Percentiles rank a stretch among this genome's conserved stretches.
These are phyloP conservation scores for Pseudorasbora parva DNA, from an alignment of 2,113 vertebrate species.

Conservation along the genomic window DNA sequence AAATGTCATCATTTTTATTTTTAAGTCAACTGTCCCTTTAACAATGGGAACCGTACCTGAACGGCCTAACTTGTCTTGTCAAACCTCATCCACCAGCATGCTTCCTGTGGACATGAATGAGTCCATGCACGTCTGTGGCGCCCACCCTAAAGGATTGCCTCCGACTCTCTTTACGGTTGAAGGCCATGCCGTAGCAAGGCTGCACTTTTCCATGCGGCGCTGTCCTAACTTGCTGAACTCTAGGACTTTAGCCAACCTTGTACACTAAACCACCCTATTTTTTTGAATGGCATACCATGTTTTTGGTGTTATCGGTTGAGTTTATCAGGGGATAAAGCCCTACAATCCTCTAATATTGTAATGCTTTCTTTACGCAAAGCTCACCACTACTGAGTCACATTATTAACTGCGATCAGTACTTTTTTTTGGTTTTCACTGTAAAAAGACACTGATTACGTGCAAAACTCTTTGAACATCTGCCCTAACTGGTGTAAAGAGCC, in stretches of 20 bases:
- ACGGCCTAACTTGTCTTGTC: constrained; percentile 10
- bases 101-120: constrained; percentile 31
- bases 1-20: background rate
- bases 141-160: constrained; percentile 33
- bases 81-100: constrained; percentile 2
- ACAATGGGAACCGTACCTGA: background rate
- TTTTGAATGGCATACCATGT: constrained; percentile 59
- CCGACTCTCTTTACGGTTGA: constrained; percentile 24
- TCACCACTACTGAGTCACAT: constrained; percentile 63
- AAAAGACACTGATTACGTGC: constrained; percentile 62
- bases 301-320: constrained; percentile 63
- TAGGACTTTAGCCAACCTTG: constrained; percentile 61
- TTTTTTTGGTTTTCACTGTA: constrained; percentile 69
- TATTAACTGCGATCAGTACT: constrained; percentile 65
- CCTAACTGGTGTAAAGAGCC: constrained; percentile 23
- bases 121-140: constrained; percentile 32
- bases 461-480: constrained; percentile 56
- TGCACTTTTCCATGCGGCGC: constrained; percentile 51
- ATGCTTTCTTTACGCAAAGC: constrained; percentile 60
- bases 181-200: constrained; percentile 46
- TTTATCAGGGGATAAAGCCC: constrained; percentile 70
- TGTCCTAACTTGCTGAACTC: constrained; percentile 59
- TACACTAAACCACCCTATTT: constrained; percentile 50
- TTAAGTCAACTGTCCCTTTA: background rate
- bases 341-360: constrained; percentile 64